phyloP scores from a whole-genome alignment of 1,140 invertebrate genomes.

The Drosophila kurseongensis region DNA sequence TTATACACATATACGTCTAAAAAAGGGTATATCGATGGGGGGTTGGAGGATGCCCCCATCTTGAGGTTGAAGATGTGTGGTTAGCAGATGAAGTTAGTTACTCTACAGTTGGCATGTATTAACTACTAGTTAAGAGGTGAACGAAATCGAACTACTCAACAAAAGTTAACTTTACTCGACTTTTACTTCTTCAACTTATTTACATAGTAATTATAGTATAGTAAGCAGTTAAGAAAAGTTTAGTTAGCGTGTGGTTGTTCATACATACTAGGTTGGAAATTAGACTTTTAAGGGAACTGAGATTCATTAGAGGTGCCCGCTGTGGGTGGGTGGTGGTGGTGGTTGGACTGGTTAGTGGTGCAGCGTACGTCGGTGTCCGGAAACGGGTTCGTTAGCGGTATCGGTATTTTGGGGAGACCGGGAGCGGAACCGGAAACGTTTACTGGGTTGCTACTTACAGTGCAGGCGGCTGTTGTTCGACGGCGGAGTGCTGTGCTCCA shows the following conservation, averaged over 20 bases:
- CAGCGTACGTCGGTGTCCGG: slow-evolving; percentile 36
- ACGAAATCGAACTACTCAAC: slow-evolving; percentile 43
- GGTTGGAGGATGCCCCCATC: too few species aligned
- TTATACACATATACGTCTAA: slow-evolving; percentile 26
- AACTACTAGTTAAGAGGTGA: slow-evolving; percentile 22
- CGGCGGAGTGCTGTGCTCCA: slow-evolving; percentile 85
- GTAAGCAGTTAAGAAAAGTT: slow-evolving; percentile 12
- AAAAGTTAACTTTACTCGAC: slow-evolving; percentile 40
- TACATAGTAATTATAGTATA: slow-evolving; percentile 17
- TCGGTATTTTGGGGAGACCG: slow-evolving; percentile 6
- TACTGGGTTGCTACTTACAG: slow-evolving; percentile 84
- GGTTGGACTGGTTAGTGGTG: slow-evolving; percentile 33
- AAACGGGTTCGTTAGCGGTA: slow-evolving; percentile 6
- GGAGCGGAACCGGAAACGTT: slow-evolving; percentile 18
- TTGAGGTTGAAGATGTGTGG: slow-evolving; percentile 27
- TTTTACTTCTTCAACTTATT: slow-evolving; percentile 21
- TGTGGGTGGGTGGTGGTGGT: slow-evolving; percentile 11
- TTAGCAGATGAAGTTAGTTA: slow-evolving; percentile 36
- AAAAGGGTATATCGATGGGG: not conserved
- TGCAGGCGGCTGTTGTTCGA: slow-evolving; percentile 85
- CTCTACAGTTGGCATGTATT: slow-evolving; percentile 14
- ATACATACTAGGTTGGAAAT: slow-evolving; percentile 41
- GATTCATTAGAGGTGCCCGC: slow-evolving; percentile 18
- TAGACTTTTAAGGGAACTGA: slow-evolving; percentile 20
- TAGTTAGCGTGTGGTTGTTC: slow-evolving; percentile 8